Conservation (phyloP, 2,888 invertebrate genomes). For the Agonopterix alstromeriana region DNA sequence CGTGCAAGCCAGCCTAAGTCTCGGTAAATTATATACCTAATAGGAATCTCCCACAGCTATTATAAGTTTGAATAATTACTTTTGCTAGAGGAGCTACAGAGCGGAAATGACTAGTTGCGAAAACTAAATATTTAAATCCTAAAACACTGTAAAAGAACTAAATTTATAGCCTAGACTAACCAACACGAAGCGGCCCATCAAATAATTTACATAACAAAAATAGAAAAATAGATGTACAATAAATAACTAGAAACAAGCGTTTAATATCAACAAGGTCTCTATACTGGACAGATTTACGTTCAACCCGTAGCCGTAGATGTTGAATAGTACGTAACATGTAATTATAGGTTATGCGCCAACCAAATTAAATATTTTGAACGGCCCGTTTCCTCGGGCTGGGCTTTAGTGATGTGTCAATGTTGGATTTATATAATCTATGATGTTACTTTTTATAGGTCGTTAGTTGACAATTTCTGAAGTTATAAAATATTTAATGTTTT, state of each 20-base stretch:
- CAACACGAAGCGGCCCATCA: no score
- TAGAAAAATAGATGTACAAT: not conserved
- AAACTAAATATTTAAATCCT: no score
- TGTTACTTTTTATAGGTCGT: not conserved
- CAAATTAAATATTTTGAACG: constrained; percentile 65
- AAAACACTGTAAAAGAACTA: no score
- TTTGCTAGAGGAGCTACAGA: no score
- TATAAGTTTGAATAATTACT: no score
- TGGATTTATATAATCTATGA: not conserved
- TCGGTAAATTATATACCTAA: no score
- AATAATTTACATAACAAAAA: no score
- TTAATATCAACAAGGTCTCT: not conserved
- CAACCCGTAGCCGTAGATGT: not conserved
- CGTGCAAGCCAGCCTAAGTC: no score
- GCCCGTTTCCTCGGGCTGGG: constrained; percentile 34
- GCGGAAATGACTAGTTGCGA: no score
- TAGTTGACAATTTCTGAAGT: not conserved
- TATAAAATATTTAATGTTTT: not conserved
- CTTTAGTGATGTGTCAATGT: constrained; percentile 37
- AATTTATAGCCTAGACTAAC: no score
- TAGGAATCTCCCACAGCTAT: no score
- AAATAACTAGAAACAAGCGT: not conserved
- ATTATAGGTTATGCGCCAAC: constrained; percentile 53
- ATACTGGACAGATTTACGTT: not conserved
- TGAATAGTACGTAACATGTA: constrained; percentile 49